A percentile compares a stretch with the other conserved stretches of the same genome.
These are phyloP conservation scores for Drosophila prosaltans DNA, from an alignment of 1,140 invertebrate species.

Conservation along the genomic window DNA sequence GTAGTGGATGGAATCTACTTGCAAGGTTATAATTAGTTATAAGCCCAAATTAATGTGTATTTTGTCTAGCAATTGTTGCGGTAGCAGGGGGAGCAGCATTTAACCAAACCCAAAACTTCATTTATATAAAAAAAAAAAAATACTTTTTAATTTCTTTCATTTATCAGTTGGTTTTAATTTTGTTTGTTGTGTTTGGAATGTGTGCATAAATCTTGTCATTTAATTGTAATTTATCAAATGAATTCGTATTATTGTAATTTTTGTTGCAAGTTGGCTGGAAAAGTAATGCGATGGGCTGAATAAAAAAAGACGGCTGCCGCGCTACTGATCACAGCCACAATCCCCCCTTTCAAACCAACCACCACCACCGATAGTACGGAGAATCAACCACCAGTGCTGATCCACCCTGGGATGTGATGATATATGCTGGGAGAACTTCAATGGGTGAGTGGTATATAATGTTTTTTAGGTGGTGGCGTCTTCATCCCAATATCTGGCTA, in stretches of 20 bases:
- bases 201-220: conserved; percentile 21
- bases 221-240: conserved; percentile 50
- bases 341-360: background rate
- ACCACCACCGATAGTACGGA: background rate
- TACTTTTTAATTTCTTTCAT: conserved; percentile 25
- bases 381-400: background rate
- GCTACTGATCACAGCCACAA: conserved; percentile 54
- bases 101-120: conserved; percentile 9
- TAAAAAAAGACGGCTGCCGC: conserved; percentile 51
- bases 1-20: background rate
- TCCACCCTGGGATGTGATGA: background rate
- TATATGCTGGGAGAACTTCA: background rate
- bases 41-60: conserved; percentile 23
- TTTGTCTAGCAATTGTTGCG: conserved; percentile 33
- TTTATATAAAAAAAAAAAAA: conserved; percentile 1
- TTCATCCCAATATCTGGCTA: background rate
- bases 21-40: conserved; percentile 3
- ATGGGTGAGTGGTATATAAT: conserved; percentile 4
- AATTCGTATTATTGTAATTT: conserved; percentile 73
- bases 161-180: conserved; percentile 42
- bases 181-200: conserved; percentile 46
- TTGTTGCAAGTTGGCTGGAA: conserved; percentile 76
- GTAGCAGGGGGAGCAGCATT: conserved; percentile 21
- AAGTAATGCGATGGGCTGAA: conserved; percentile 71
- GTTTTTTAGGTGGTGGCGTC: background rate